Base-by-base conservation (phyloP, 2,888 invertebrate genomes). In the Vanessa cardui region DNA sequence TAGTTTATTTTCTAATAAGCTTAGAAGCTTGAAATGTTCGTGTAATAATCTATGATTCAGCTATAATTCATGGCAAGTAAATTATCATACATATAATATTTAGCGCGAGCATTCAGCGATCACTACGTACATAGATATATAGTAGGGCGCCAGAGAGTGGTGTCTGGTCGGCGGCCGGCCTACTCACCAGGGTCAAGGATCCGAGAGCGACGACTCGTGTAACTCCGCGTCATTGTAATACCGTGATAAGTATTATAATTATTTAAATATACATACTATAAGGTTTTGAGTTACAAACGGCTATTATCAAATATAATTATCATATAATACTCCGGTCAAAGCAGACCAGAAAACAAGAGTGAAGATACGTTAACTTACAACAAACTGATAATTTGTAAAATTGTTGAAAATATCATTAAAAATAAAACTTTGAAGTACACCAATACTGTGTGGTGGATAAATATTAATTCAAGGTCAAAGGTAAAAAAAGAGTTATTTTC, bases 141-240 rank as follows among this genome's bases (percentile, higher is more conserved):
- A 77, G 76, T 80, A 83, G 82, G 84, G 84, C 80, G 83, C 83
- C 83, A 80, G 72, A 81, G 80, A 76, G 77, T 73, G 76, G 74
- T 58, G 68, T 71, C 75, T 65, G 72, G 74, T 72, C 75, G 75
- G 71, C 71, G 74, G 69, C 73, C 73, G 74, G 69, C 75, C 73
- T 70, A 66, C 70, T 68, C 70, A 75, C 72, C 70, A 81, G 83
- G 88, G 86, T 88, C 88, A 89, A 88, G 88, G 86, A 85, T 86
- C 81, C 74, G 73, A 66, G 61, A 66, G 61, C 76, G 76, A 63
- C 77, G 79, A 72, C 80, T 61, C 71, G 58, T 64, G 68, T 58
- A 63, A 64, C 60, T 46, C 78, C 59, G 62, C 56, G 52, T 58
- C 61, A 58, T 70, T 70, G 66, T 70, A 59, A 62, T 39, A 18